phyloP scores from a whole-genome alignment of 2,888 invertebrate species.

The Sycophila texana region DNA sequence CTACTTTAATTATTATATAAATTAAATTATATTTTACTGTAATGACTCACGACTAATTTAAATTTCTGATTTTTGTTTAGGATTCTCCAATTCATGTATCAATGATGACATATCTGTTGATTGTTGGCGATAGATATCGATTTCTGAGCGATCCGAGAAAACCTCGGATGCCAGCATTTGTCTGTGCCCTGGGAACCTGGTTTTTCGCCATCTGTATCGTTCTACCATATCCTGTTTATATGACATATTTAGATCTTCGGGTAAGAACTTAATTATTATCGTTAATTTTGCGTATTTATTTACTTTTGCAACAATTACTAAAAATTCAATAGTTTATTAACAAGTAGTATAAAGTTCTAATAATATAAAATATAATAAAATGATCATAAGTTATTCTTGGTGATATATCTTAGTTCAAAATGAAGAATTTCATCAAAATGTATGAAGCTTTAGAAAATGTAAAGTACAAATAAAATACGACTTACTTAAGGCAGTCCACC shows the following conservation, averaged over 20 bases:
- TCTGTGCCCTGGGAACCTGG: conserved; percentile 84
- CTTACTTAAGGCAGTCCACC: too few species aligned
- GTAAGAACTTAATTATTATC: conserved; percentile 68
- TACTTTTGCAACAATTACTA: not conserved
- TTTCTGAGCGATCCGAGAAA: conserved; percentile 81
- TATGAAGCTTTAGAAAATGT: too few species aligned
- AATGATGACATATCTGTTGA: conserved; percentile 82
- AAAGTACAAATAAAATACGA: too few species aligned
- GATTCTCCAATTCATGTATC: conserved; percentile 84
- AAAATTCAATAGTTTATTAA: not conserved
- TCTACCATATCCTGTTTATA: conserved; percentile 85
- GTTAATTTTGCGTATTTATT: not conserved
- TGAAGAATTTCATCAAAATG: too few species aligned
- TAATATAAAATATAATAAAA: too few species aligned
- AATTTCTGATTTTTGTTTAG: conserved; percentile 72
- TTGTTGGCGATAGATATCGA: conserved; percentile 83
- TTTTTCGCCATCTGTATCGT: conserved; percentile 83
- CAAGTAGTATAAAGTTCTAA: not conserved
- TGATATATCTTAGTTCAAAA: too few species aligned
- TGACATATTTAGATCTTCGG: conserved; percentile 83
- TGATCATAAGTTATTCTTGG: too few species aligned
- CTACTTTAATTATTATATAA: too few species aligned
- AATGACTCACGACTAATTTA: too few species aligned
- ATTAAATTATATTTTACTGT: too few species aligned
- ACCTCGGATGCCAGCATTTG: conserved; percentile 81